These are phyloP conservation scores for Bursaphelenchus okinawaensis DNA, from an alignment of 2,888 invertebrate genomes.

Conservation along the genomic window DNA sequence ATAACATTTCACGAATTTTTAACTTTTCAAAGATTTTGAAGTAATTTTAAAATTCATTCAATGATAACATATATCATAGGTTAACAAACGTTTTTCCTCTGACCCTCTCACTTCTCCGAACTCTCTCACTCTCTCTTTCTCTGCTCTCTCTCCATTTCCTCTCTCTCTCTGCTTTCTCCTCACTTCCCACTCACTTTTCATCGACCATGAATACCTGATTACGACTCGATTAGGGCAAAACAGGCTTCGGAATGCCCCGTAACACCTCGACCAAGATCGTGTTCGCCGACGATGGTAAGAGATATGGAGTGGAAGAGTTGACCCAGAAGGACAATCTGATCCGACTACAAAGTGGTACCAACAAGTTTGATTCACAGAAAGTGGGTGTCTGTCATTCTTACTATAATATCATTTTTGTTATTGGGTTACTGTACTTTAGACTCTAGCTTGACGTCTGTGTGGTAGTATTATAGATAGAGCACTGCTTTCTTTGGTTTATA, in stretches of 20 bases:
- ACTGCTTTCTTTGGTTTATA: too few species aligned
- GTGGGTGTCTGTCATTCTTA: slow-evolving; percentile 25
- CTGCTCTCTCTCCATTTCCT: too few species aligned
- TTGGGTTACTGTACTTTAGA: too few species aligned
- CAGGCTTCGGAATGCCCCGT: slow-evolving; percentile 54
- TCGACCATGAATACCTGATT: neutral
- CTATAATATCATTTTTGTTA: too few species aligned
- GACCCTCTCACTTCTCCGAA: neutral
- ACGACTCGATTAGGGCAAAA: slow-evolving; percentile 44
- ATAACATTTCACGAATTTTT: neutral
- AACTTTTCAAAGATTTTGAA: neutral
- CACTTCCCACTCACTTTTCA: neutral
- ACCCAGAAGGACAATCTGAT: slow-evolving; percentile 43
- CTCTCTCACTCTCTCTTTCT: neutral
- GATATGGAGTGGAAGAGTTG: slow-evolving; percentile 40
- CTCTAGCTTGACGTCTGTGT: too few species aligned
- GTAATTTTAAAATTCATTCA: too few species aligned
- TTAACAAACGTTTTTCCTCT: neutral
- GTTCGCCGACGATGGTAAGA: slow-evolving; percentile 44
- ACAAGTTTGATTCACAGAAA: slow-evolving; percentile 54
- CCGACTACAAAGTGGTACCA: slow-evolving; percentile 55
- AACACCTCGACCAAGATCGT: slow-evolving; percentile 51
- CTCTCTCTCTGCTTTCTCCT: too few species aligned
- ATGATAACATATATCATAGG: neutral
- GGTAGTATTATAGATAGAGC: too few species aligned